Evolutionary conservation across 2,888 invertebrate species (phyloP).

Genomic region (Euproctis similis): DNA sequence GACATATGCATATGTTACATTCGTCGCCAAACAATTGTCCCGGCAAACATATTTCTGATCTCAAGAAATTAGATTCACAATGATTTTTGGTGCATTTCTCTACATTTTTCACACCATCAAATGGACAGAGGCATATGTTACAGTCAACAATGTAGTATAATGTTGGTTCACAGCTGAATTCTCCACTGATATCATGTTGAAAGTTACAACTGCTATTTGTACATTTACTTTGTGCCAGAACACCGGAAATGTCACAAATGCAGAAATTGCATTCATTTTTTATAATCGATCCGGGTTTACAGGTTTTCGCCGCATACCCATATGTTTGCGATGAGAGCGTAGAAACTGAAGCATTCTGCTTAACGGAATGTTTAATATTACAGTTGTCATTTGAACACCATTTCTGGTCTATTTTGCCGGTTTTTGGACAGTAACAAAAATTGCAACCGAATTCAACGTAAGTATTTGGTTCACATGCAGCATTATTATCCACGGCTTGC

Average conservation of each 20-base stretch:
- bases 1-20: conserved; percentile 66
- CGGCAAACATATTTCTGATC: conserved; percentile 44
- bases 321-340: background rate
- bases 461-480: conserved; percentile 49
- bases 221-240: conserved; percentile 39
- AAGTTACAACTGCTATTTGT: conserved; percentile 47
- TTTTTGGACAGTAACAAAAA: conserved; percentile 55
- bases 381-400: conserved; percentile 67
- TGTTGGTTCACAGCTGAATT: conserved; percentile 50
- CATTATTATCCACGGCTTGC: conserved; percentile 25
- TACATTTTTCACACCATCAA: conserved; percentile 55
- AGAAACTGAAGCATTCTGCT: conserved; percentile 12
- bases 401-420: conserved; percentile 53
- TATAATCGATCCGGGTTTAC: conserved; percentile 48
- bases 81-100: conserved; percentile 59
- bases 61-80: conserved; percentile 50
- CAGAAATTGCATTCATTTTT: conserved; percentile 61
- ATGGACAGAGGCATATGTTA: conserved; percentile 56
- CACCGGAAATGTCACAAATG: conserved; percentile 52
- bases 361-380: conserved; percentile 36
- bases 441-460: conserved; percentile 61
- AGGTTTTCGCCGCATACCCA: conserved; percentile 21
- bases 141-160: conserved; percentile 60
- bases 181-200: conserved; percentile 10
- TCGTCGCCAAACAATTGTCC: conserved; percentile 54